Base-by-base conservation (phyloP, 1,140 invertebrate genomes). In the Brachionus rubens region DNA sequence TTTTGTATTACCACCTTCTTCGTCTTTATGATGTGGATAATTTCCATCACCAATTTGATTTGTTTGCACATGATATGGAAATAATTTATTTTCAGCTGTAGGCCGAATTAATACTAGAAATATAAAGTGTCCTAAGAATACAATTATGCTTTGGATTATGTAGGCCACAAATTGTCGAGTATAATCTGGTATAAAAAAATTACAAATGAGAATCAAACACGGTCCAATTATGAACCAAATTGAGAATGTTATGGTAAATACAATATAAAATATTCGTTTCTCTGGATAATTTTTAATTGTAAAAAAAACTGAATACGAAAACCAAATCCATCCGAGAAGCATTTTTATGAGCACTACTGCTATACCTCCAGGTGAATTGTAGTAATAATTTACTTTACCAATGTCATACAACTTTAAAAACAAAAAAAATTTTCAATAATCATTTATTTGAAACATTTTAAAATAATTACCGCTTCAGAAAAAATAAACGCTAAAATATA, bases 301-400 rank as follows among this genome's bases (percentile, higher is more conserved):
- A 84, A 91, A 92, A 80, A 90, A 88, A 12, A 88, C 90, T 2
- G 91, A 89, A 80, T 91, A 90, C 2, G 91, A 86, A 82, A 94
- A 94, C 85, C 92, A 91, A 50, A 88, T 83, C 91, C 92, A 96
- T 0, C 90, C 91, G 36, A 84, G 46, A 2, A 89, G 77, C 0
- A 93, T 82, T 76, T 91, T 87, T 24, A 96, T 82, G 9, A 87
- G 86, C n/a, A 94, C 88, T 2, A 96, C 82, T 0, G 89, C 89
- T 79, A 94, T 94, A 0, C 93, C 93, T 2, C 91, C 90, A 1
- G 91, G 90, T 78, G 91, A 92, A 84, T 96, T 92, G 79, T 93
- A 96, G 30, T 92, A 83, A 81, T 96, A 95, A 0, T 94, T 82
- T 0, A 96, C 92, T 82, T 91, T 85, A 33, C 91, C 93, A 1